Conservation (phyloP, 2,113 vertebrate species). For the Diglossa brunneiventris region DNA sequence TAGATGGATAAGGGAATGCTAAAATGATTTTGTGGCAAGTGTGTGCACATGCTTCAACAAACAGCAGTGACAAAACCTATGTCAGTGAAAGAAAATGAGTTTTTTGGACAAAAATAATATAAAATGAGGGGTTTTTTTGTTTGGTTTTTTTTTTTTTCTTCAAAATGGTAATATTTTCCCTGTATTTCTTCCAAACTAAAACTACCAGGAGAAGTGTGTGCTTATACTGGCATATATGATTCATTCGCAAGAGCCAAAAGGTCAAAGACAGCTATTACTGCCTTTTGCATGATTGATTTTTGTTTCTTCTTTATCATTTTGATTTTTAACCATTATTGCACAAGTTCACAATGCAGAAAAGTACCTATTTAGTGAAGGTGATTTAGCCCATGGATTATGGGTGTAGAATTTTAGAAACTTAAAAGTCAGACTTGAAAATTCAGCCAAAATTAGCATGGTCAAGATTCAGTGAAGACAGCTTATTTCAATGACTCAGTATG, state of each 20-base stretch:
- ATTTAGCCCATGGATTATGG: neutral
- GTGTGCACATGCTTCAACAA: neutral
- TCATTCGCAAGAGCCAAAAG: neutral
- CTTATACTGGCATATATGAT: neutral
- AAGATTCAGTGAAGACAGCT: neutral
- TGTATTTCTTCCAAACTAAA: neutral
- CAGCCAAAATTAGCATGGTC: neutral
- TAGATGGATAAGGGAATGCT: accelerated
- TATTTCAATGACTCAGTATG: neutral
- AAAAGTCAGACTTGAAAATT: neutral
- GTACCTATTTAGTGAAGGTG: neutral
- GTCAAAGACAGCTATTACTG: neutral
- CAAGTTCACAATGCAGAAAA: neutral
- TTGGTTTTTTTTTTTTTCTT: too few species aligned
- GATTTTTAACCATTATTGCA: neutral
- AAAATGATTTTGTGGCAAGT: neutral
- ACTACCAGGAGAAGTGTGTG: neutral
- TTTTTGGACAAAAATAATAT: neutral
- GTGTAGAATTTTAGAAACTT: neutral
- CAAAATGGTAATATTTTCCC: neutral
- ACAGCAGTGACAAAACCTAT: neutral
- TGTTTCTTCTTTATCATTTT: neutral
- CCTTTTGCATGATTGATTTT: neutral
- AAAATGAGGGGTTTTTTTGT: accelerated
- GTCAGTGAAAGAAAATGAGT: neutral